Evolutionary conservation across 2,888 invertebrate genomes (phyloP).

Genomic region (Thymelicus acteon): DNA sequence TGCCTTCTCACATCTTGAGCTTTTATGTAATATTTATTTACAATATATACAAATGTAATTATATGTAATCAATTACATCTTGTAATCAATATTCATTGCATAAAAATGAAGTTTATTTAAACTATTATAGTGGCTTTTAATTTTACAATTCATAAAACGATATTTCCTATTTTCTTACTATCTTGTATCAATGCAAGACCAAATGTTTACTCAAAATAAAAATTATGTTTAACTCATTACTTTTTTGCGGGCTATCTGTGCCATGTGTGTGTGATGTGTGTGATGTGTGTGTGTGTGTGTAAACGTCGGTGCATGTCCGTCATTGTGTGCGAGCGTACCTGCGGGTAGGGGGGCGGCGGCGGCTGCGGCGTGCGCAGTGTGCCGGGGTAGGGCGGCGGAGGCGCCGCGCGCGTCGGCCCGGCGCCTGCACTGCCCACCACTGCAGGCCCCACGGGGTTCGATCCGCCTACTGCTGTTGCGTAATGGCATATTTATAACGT

Average conservation of each 20-base stretch:
- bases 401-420: conserved; percentile 83
- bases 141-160: too few relatives aligned
- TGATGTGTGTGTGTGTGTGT: conserved; percentile 30
- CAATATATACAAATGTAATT: too few relatives aligned
- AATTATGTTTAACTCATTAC: too few relatives aligned
- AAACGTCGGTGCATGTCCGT: conserved; percentile 11
- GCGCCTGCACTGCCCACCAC: conserved; percentile 50
- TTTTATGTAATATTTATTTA: too few relatives aligned
- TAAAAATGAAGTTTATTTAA: too few relatives aligned
- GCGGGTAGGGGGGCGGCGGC: conserved; percentile 80
- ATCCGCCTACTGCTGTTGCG: neutral
- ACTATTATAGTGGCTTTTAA: too few relatives aligned
- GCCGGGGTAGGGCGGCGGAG: conserved; percentile 91
- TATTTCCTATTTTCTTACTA: neutral
- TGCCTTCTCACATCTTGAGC: too few relatives aligned
- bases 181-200: too few relatives aligned
- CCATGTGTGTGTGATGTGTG: neutral
- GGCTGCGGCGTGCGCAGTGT: conserved; percentile 88
- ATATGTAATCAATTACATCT: too few relatives aligned
- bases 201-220: too few relatives aligned
- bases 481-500: too few relatives aligned
- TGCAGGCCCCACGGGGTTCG: conserved; percentile 44
- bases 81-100: too few relatives aligned
- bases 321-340: conserved; percentile 48
- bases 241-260: neutral